Evolutionary conservation across 2,888 invertebrate species (phyloP), one percentile per base, ranked within the genome.

Genomic region (Sericinus montela): DNA sequence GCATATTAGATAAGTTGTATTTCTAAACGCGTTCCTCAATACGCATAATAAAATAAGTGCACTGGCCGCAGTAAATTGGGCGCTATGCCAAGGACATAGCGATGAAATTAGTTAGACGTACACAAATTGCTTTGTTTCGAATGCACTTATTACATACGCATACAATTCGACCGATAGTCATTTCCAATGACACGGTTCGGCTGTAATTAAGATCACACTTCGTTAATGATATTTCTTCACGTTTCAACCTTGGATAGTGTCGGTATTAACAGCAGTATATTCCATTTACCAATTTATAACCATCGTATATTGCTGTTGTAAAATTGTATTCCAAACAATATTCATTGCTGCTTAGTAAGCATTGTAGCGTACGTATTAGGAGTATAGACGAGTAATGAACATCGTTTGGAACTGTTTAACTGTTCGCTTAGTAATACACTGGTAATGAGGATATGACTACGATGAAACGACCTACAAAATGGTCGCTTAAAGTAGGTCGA

Each of bases 401-500:
- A 15, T 3, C 14, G 19, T 42, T 23, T 29, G 23, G 7, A 15
- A 40, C 13, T 35, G 36, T 14, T 15, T 23, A 15, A 35, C 28
- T n/a, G 42, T 45, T 48, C 19, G 36, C 48, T 54, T 54, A 52
- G 54, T 53, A 57, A 50, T 51, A 52, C 56, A 48, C 53, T 62
- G 62, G 63, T 69, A 63, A 58, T 56, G 63, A 69, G 72, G 74
- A 74, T 77, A 72, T 73, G 75, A 72, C 74, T 70, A 72, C 80
- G 73, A 74, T 73, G 45, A 69, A 72, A 72, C 72, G 80, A 81
- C 80, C 82, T 75, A 83, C 75, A 76, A 80, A 80, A 72, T 69
- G 69, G 60, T 68, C 69, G 65, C 69, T 67, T 66, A 72, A 83
- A 82, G 73, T 82, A 73, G 82, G 83, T 74, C 82, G 75, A 67